A percentile compares a stretch with the other conserved stretches of the same genome.
These are phyloP conservation scores for Tenualosa ilisha DNA, from an alignment of 2,797 vertebrate genomes.

Conservation along the genomic window DNA sequence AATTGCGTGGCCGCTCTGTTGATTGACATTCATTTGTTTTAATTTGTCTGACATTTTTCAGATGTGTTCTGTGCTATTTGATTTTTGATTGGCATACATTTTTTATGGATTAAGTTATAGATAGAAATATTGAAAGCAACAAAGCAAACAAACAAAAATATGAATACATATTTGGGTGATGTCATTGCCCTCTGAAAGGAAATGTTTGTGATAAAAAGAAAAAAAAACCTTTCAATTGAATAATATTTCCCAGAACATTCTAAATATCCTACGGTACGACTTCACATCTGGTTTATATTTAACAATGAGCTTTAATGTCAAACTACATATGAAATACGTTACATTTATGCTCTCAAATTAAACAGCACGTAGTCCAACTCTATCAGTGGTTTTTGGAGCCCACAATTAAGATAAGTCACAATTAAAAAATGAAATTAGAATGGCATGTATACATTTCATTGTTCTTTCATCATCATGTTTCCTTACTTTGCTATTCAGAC, in stretches of 20 bases:
- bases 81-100: neutral
- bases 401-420: neutral
- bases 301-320: neutral
- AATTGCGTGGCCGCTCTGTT: neutral
- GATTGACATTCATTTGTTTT: neutral
- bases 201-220: no score
- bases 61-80: neutral
- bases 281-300: neutral
- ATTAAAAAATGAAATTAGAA: neutral
- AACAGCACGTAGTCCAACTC: slow-evolving; percentile 1
- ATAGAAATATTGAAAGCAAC: neutral
- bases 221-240: neutral
- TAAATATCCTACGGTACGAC: neutral
- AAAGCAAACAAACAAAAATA: neutral
- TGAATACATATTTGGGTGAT: neutral
- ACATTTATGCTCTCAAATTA: neutral
- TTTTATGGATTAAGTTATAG: neutral
- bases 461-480: no score
- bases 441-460: neutral
- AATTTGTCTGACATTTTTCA: neutral
- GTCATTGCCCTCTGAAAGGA: neutral
- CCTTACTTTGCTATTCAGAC: neutral
- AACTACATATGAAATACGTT: neutral
- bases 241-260: neutral
- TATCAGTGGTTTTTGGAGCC: neutral